A percentile compares a stretch with the other conserved stretches of the same genome.
These are phyloP conservation scores for Dicyrtomina minuta DNA, from an alignment of 2,888 invertebrate genomes.

Conservation along the genomic window DNA sequence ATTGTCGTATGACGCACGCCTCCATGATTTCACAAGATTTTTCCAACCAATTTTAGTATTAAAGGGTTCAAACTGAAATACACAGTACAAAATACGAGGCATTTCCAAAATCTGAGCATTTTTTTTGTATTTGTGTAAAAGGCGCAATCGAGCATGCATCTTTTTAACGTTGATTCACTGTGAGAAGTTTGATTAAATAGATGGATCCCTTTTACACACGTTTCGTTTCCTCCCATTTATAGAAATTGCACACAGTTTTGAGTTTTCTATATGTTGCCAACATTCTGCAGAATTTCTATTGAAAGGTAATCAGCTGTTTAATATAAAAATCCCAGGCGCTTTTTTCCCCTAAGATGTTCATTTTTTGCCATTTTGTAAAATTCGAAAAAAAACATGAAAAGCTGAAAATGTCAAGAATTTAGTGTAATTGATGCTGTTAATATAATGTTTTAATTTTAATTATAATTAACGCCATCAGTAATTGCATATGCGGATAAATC, in stretches of 20 bases:
- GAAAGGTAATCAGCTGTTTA: slow-evolving; percentile 5
- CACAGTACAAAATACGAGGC: too few species aligned
- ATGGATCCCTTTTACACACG: slow-evolving; percentile 12
- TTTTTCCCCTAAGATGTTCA: too few species aligned
- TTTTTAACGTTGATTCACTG: slow-evolving; percentile 7
- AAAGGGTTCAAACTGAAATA: not conserved
- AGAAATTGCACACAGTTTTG: too few species aligned
- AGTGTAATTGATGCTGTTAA: too few species aligned
- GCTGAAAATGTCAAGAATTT: too few species aligned
- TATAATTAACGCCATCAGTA: too few species aligned
- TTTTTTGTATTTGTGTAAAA: not conserved
- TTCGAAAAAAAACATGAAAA: too few species aligned
- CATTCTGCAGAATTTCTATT: not conserved
- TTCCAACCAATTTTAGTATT: not conserved
- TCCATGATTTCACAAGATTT: not conserved
- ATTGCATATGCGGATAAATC: too few species aligned
- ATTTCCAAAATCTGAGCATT: not conserved
- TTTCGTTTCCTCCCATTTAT: too few species aligned
- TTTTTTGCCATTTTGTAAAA: too few species aligned
- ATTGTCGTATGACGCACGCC: too few species aligned
- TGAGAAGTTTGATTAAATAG: slow-evolving; percentile 25
- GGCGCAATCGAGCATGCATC: not conserved
- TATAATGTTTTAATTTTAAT: not conserved
- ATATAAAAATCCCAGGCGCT: slow-evolving; percentile 4
- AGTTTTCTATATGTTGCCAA: not conserved